Conservation (phyloP, 2,888 invertebrate species). For the Molanna angustata region DNA sequence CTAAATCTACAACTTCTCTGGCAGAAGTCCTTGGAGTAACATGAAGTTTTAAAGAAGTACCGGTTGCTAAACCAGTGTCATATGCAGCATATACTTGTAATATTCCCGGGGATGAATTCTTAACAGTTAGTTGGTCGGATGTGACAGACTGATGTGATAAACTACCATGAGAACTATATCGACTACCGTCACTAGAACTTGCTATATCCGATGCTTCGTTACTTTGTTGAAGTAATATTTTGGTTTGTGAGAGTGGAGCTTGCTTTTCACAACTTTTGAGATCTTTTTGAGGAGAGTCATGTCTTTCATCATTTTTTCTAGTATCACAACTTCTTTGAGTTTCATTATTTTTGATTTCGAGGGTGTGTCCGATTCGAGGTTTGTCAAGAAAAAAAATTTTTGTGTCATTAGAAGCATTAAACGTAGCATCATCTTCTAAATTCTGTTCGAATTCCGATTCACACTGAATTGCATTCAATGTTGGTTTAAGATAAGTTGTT, state of each 20-base stretch:
- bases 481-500: slow-evolving; percentile 50
- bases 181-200: slow-evolving; percentile 29
- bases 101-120: slow-evolving; percentile 33
- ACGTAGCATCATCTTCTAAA: slow-evolving; percentile 20
- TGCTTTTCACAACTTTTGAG: slow-evolving; percentile 26
- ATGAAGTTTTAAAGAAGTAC: slow-evolving; percentile 90
- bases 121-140: slow-evolving; percentile 28
- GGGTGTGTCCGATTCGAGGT: slow-evolving; percentile 16
- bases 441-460: slow-evolving; percentile 44
- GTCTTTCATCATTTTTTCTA: slow-evolving; percentile 23
- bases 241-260: slow-evolving; percentile 18
- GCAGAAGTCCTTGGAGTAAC: slow-evolving; percentile 92
- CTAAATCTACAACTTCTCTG: slow-evolving; percentile 91
- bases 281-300: slow-evolving; percentile 27
- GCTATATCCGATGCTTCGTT: slow-evolving; percentile 33
- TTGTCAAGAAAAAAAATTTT: slow-evolving; percentile 32
- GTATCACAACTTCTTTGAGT: slow-evolving; percentile 17
- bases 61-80: slow-evolving; percentile 89
- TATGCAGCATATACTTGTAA: slow-evolving; percentile 93
- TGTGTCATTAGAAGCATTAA: slow-evolving; percentile 14
- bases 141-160: slow-evolving; percentile 27
- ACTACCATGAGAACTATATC: slow-evolving; percentile 29
- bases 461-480: slow-evolving; percentile 48
- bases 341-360: slow-evolving; percentile 5
- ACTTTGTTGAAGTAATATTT: slow-evolving; percentile 27